Base-by-base conservation (phyloP, 2,113 vertebrate species). In the Stigmatopora argus region DNA sequence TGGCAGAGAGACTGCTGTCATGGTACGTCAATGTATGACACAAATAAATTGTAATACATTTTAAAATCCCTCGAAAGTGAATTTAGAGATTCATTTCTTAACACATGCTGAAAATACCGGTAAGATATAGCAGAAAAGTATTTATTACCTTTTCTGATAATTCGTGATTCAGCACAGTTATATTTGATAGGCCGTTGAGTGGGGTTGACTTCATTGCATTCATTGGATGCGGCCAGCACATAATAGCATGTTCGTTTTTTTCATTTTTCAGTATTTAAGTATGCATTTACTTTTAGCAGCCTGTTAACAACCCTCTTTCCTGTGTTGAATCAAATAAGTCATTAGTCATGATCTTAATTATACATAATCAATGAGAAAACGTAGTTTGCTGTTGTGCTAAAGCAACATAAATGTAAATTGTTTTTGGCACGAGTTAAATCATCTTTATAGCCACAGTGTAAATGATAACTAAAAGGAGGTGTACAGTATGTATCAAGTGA, bases 1-100 rank as follows among this genome's bases (percentile, higher is more conserved):
- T 89, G 88, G 83, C 78, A 71, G 59, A 68, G 79, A 83, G 83
- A 80, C 68, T 44, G 65, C 71, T 81, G 85, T 87, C 86, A 85
- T 82, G 78, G 57, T 34, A 49, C 49, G 61, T n/a, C 53, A 79
- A 61, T 41, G 21, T 4, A 81, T 78, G 68, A 56, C 62, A 66
- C 44, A 41, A 45, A 69, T 52, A 60, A 48, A 60, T 64, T 3
- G 3, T 14, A 21, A 55, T 11, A 26, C 4, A 26, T 26, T 55
- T 52, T 13, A 26, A 26, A 5, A 14, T 2, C 21, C 12, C 14
- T 11, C 23, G 12, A 13, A 53, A 21, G 7, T 41, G 9, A 41
- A 41, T 41, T 41, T 41, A 41, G 38, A 41, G 38, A 8, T 41
- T 41, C 9, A 6, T 41, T 41, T 8, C 38, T 41, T 8, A 41